Evolutionary conservation across 2,888 invertebrate species (phyloP), one percentile per base, ranked within the genome.

Genomic region (Phasia obesa): DNA sequence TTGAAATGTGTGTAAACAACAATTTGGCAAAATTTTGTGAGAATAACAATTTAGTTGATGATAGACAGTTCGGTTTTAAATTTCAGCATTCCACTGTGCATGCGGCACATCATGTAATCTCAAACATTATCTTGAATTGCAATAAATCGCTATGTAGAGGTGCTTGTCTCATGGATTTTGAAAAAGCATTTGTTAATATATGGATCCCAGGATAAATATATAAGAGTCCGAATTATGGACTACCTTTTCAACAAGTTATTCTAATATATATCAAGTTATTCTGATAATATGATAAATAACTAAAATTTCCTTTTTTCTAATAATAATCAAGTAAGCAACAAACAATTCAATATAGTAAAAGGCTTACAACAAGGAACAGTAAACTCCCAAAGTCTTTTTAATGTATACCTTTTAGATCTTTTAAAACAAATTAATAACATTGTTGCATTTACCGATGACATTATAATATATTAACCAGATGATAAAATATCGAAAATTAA

Each of bases 151-250:
- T 27, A n/a, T 69, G 23, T 27, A 70, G 60, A 2, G 77, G 70
- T 9, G 27, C 65, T 6, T 62, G 62, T 25, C 27, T 62, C 2
- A 60, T 76, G 3, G 76, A 76, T 51, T 65, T 76, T 9, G 76
- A 69, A 35, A 75, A 65, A 23, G 67, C 69, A 2, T 69, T 69
- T 31, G 69, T n/a, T n/a, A n/a, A n/a, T n/a, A n/a, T n/a, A n/a
- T n/a, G n/a, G n/a, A n/a, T n/a, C n/a, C n/a, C n/a, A 9, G 69
- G 47, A 1, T 44, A 70, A 38, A 51, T 77, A 31, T 69, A 51
- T 13, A 60, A 69, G 27, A 15, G 69, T 2, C 1, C 27, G 9
- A 77, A 67, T 38, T 67, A 38, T 27, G 31, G 38, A 38, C n/a
- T 64, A 15, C 38, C 53, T 27, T 6, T 5, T 3, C 6, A 27